phyloP scores from a whole-genome alignment of 2,797 vertebrate genomes.

The Psittacula echo region DNA sequence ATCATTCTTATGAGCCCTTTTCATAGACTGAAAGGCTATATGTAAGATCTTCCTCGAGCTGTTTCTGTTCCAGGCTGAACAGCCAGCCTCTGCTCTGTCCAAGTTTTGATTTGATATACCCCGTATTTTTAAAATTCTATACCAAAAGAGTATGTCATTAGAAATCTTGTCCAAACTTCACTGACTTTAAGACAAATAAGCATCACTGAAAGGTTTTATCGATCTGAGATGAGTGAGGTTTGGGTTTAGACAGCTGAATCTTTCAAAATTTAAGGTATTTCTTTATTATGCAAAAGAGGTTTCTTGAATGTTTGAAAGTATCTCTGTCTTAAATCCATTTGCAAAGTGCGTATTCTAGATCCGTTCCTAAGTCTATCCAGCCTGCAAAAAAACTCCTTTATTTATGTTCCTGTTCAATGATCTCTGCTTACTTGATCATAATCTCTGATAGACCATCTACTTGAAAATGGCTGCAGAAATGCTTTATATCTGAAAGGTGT shows the following conservation, averaged over 20 bases:
- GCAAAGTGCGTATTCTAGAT: background rate
- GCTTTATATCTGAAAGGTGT: background rate
- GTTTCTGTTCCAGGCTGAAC: background rate
- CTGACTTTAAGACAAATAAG: background rate
- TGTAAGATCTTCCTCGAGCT: fast-evolving
- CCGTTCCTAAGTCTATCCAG: background rate
- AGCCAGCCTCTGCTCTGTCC: background rate
- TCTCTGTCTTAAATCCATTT: background rate
- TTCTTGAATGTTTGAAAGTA: background rate
- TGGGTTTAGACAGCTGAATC: background rate
- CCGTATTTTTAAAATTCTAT: background rate
- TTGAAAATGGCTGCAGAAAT: background rate
- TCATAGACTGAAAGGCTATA: background rate
- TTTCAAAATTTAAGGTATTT: background rate
- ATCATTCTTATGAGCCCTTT: background rate
- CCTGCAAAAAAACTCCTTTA: background rate
- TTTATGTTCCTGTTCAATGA: background rate
- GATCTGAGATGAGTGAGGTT: background rate
- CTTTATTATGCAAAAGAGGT: background rate
- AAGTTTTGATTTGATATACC: background rate
- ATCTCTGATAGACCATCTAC: background rate
- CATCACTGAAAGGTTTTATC: background rate
- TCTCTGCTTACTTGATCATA: background rate
- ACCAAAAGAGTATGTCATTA: background rate
- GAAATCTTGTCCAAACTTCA: background rate